Conservation (phyloP, 2,113 vertebrate species). For the Leptodactylus fuscus region DNA sequence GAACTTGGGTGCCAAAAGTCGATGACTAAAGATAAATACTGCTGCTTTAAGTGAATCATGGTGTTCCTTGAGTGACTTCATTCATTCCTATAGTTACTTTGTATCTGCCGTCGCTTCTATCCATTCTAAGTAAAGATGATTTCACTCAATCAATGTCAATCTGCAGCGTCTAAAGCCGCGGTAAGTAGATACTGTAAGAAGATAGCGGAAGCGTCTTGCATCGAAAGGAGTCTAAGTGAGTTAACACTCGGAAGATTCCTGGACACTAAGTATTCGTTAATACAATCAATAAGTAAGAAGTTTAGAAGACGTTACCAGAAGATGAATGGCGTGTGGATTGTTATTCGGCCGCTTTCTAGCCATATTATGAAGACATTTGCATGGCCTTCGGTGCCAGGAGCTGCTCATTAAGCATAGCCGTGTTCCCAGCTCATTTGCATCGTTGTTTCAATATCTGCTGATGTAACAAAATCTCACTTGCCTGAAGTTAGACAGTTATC, state of each 20-base stretch:
- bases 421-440: not conserved
- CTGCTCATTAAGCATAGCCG: not conserved
- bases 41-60: too few relatives aligned
- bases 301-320: not conserved
- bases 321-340: not conserved
- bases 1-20: too few relatives aligned
- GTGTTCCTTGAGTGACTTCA: too few relatives aligned
- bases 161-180: not conserved
- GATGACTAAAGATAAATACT: too few relatives aligned
- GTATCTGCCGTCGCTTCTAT: too few relatives aligned
- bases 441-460: constrained; percentile 1
- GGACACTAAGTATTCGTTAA: not conserved
- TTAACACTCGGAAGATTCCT: not conserved
- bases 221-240: not conserved
- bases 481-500: not conserved
- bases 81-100: too few relatives aligned
- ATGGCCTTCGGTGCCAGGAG: not conserved
- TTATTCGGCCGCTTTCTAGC: not conserved
- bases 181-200: too few relatives aligned
- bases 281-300: not conserved
- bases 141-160: not conserved
- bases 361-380: not conserved
- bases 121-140: not conserved
- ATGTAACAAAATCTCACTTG: not conserved
- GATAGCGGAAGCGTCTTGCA: too few relatives aligned